These are phyloP conservation scores for Drosophila sechellia DNA, from an alignment of 1,140 invertebrate species.

Conservation along the genomic window DNA sequence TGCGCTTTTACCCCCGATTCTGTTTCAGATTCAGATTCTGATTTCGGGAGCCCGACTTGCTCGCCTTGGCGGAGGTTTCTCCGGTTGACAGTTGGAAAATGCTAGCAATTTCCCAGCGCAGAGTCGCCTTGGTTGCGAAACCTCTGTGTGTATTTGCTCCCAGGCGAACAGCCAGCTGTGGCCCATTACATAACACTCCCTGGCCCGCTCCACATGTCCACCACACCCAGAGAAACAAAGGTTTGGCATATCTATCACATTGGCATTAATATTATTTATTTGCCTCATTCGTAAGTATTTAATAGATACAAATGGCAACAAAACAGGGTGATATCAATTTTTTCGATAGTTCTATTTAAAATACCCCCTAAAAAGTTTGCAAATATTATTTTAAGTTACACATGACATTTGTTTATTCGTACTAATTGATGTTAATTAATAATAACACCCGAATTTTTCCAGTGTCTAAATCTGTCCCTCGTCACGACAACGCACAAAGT, in stretches of 20 bases:
- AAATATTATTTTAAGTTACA: no score
- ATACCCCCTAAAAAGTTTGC: no score
- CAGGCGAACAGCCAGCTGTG: conserved; percentile 17
- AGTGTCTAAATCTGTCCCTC: conserved; percentile 14
- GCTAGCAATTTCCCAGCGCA: conserved; percentile 18
- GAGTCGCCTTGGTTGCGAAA: conserved; percentile 39
- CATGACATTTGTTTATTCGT: no score
- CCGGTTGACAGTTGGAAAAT: conserved; percentile 15
- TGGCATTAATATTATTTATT: no score
- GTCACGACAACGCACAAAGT: conserved; percentile 52
- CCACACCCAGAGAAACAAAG: background rate
- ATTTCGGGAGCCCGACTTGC: background rate
- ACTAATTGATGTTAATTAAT: no score
- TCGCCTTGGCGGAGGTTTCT: conserved; percentile 1
- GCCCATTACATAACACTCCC: conserved; percentile 24
- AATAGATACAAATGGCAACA: no score
- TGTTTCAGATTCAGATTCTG: background rate
- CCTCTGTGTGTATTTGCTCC: conserved; percentile 10
- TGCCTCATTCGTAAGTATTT: no score
- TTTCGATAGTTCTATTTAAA: no score
- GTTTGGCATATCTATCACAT: background rate
- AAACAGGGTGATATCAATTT: no score
- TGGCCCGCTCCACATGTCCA: conserved; percentile 5
- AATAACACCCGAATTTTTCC: background rate
- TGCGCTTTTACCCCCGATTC: conserved; percentile 1